Evolutionary conservation across 2,113 vertebrate species (phyloP), one percentile per base, ranked within the genome.

Genomic region (Phoxinus phoxinus): DNA sequence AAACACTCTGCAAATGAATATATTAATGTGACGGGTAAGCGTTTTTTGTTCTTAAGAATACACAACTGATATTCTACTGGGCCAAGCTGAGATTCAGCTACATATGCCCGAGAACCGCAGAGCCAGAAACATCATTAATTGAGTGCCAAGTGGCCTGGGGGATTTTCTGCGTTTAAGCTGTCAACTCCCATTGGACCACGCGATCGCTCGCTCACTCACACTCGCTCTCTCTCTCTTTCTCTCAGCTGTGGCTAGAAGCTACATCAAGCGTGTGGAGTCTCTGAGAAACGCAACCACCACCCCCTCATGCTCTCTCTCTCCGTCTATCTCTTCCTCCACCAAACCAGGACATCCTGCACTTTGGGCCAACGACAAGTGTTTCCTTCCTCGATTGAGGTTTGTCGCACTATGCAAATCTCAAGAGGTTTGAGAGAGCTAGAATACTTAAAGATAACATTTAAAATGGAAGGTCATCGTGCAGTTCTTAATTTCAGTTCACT

Each of bases 111-210:
- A 83, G 81, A 86, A 73, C 78, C 65, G 75, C 86, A 76, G 86
- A 90, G 89, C 86, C 89, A 90, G 86, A 90, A 91, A 90, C 87
- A 88, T 90, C 88, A 88, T 89, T 87, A 90, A 90, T 86, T 84
- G 83, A 89, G 86, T 90, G 86, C 86, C 89, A 91, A 88, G 83
- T 89, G 87, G 89, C 89, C 86, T 88, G 85, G 72, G 88, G 89
- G 88, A 89, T 86, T 89, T 89, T 89, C 78, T 83, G 88, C 86
- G 79, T 88, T 90, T 87, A 91, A 89, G 86, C 83, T 86, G 84
- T 89, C 88, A 84, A 85, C 65, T 90, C 90, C 85, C 86, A 74
- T 46, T 81, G 87, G 90, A 90, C 83, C 37, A 4, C 56, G 83
- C 84, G 41, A 82, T 86, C 73, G 56, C 86, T 87, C 85, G 58